Conservation (phyloP, 2,113 vertebrate genomes). For the Nymphicus hollandicus region DNA sequence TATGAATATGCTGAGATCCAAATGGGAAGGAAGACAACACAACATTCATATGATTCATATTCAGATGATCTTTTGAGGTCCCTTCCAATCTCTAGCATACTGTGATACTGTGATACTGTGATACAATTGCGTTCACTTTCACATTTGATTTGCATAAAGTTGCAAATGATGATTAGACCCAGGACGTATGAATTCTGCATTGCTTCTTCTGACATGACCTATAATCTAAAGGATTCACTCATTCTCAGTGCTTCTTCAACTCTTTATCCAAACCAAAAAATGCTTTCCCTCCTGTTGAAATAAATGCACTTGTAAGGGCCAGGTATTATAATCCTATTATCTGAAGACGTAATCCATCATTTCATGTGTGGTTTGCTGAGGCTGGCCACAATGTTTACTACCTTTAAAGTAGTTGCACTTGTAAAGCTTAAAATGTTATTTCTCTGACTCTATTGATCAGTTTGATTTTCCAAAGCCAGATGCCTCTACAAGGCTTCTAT, state of each 20-base stretch:
- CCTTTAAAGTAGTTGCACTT: background rate
- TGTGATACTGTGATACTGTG: too few species aligned
- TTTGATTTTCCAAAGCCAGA: background rate
- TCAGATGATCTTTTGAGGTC: too few species aligned
- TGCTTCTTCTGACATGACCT: background rate
- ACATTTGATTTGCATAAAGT: background rate
- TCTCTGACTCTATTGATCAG: background rate
- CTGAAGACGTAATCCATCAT: background rate
- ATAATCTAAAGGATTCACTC: background rate
- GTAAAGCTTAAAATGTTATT: background rate
- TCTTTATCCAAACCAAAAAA: background rate
- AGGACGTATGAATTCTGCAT: accelerated
- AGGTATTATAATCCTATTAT: background rate
- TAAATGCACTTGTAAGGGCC: background rate
- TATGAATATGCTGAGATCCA: background rate
- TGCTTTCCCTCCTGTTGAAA: background rate
- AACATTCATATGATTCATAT: too few species aligned
- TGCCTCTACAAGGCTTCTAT: background rate
- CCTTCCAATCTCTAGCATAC: too few species aligned
- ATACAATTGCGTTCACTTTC: background rate
- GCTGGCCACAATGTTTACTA: background rate
- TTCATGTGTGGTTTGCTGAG: background rate
- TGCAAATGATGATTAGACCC: background rate
- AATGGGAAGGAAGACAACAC: background rate
- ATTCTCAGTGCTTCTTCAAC: background rate